A percentile compares a stretch with the other conserved stretches of the same genome.
Evolutionary conservation across 2,888 invertebrate species (phyloP).

Genomic region (Drosophila falleni): DNA sequence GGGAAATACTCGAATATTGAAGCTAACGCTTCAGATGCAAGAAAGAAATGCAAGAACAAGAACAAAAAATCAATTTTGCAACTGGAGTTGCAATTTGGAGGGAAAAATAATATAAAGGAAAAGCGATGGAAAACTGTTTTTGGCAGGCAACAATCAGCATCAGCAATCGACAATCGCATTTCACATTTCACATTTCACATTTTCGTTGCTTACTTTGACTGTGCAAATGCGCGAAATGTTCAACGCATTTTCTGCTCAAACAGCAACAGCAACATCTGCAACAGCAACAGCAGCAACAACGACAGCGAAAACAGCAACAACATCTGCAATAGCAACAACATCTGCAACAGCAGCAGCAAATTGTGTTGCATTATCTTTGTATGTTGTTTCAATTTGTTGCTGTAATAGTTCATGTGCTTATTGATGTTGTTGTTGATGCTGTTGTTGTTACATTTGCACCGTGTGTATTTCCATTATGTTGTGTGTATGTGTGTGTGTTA

Average conservation of each 20-base stretch:
- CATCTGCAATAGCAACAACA: slow-evolving; percentile 12
- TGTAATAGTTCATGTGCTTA: slow-evolving; percentile 12
- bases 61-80: slow-evolving; percentile 51
- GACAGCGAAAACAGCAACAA: slow-evolving; percentile 22
- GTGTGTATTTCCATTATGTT: neutral
- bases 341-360: slow-evolving; percentile 18
- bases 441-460: neutral
- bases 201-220: slow-evolving; percentile 51
- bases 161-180: slow-evolving; percentile 31
- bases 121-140: slow-evolving; percentile 35
- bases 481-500: neutral
- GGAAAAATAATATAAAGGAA: slow-evolving; percentile 12
- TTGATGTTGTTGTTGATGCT: neutral
- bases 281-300: slow-evolving; percentile 21
- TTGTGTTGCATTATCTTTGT: slow-evolving; percentile 48
- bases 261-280: slow-evolving; percentile 12
- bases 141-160: slow-evolving; percentile 41
- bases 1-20: neutral
- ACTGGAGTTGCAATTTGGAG: slow-evolving; percentile 18
- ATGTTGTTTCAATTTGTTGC: slow-evolving; percentile 39
- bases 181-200: slow-evolving; percentile 11
- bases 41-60: slow-evolving; percentile 8
- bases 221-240: slow-evolving; percentile 47
- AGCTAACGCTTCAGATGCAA: slow-evolving; percentile 1
- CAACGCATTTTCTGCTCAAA: slow-evolving; percentile 36